Base-by-base conservation (phyloP, 1,140 invertebrate species). In the Penaeus japonicus region DNA sequence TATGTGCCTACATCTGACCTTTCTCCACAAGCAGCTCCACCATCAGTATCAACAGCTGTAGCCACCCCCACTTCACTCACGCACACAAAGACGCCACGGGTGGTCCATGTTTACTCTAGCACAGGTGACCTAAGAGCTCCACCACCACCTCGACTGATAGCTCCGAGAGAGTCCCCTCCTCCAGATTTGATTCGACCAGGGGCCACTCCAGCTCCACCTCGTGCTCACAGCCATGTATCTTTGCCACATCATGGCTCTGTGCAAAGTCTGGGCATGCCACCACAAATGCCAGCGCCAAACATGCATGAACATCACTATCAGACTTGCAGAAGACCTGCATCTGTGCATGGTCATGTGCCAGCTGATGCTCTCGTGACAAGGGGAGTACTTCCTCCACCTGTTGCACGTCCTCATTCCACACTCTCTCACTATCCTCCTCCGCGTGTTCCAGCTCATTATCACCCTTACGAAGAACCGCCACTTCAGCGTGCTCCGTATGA, bases 301-400 rank as follows among this genome's bases (percentile, higher is more conserved):
- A 17, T 75, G 15, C 65, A 59, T 54, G 90, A 89, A 17, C 84
- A 81, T 32, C 87, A 90, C 65, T 77, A 87, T 35, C 70, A 84
- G 24, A 55, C 88, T 18, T 90, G 90, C 53, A 89, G 90, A 59
- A 81, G 90, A 35, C 90, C 90, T 62, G 82, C 89, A 27, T 90
- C 90, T 35, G 83, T 90, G 57, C 90, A 90, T 75, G 90, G 89
- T 54, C 90, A 90, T 73, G 35, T 89, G n/a, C 90, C 89, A 24
- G 79, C 84, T 35, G 90, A 90, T 83, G 54, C 59, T 22, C 27
- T 89, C 1, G 78, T 89, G 2, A 85, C 79, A 12, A 65, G 89
- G 59, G 70, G 87, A 22, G 80, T 82, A 81, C 84, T 55, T 75
- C 89, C 77, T 4, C 89, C 77, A 5, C 84, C 84, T 17, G 70